These are phyloP conservation scores for Muscicapa comitata DNA, from an alignment of 2,797 vertebrate species.

Conservation along the genomic window DNA sequence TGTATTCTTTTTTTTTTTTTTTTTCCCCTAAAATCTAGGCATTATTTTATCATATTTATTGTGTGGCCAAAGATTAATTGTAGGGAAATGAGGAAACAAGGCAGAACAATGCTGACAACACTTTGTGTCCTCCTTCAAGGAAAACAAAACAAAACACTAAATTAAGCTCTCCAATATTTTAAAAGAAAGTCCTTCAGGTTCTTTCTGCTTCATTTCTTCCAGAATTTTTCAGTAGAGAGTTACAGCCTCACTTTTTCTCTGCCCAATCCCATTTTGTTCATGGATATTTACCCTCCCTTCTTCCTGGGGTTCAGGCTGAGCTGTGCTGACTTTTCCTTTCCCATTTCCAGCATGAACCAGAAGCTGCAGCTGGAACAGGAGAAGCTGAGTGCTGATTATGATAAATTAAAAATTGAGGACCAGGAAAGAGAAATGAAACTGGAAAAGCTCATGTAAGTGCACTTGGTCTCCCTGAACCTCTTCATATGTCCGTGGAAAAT, in stretches of 20 bases:
- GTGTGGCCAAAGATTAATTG: not conserved
- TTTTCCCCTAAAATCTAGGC: not conserved
- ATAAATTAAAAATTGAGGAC: slow-evolving; percentile 87
- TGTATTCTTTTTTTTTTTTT: not conserved
- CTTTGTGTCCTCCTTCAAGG: not conserved
- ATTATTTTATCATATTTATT: not conserved
- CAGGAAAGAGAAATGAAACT: slow-evolving; percentile 87
- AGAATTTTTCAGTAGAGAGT: not conserved
- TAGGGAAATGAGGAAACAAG: not conserved
- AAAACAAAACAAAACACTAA: not conserved
- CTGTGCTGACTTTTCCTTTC: not conserved
- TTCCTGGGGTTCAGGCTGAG: not conserved
- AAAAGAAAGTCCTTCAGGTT: not conserved
- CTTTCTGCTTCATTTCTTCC: not conserved
- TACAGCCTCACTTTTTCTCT: not conserved
- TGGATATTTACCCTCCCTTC: not conserved
- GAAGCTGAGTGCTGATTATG: slow-evolving; percentile 87
- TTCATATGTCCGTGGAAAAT: not conserved
- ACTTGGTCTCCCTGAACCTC: not conserved
- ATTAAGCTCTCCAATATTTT: not conserved
- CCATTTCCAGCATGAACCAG: slow-evolving; percentile 83
- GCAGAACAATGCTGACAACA: not conserved
- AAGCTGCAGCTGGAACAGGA: slow-evolving; percentile 89
- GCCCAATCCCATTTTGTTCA: not conserved
- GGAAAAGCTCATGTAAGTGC: slow-evolving; percentile 87